phyloP scores from a whole-genome alignment of 2,113 vertebrate species.

The Tretioscincus oriximinensis region DNA sequence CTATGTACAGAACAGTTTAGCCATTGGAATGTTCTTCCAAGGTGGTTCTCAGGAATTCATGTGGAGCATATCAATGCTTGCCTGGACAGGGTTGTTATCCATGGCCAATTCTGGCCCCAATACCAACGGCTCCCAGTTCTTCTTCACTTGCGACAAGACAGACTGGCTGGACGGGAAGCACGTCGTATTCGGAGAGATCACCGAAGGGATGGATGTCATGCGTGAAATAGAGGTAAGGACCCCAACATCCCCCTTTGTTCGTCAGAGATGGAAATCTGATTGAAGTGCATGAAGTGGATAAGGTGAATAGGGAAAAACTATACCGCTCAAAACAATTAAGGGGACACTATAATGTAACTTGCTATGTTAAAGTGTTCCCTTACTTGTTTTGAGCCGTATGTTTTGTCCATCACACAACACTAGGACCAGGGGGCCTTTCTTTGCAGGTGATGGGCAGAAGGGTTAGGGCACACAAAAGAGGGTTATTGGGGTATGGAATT shows the following conservation, averaged over 20 bases:
- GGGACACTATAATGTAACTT: too few species aligned
- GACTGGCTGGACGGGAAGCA: slow-evolving; percentile 95
- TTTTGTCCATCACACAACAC: too few species aligned
- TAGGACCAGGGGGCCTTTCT: too few species aligned
- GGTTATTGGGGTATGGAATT: too few species aligned
- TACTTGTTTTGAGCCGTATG: too few species aligned
- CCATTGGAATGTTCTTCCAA: too few species aligned
- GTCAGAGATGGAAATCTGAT: accelerated
- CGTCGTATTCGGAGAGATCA: slow-evolving; percentile 93
- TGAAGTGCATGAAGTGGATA: background rate
- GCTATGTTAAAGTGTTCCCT: too few species aligned
- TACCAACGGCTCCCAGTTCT: slow-evolving; percentile 93
- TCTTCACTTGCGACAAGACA: slow-evolving; percentile 90
- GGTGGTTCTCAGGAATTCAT: background rate
- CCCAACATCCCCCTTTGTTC: accelerated
- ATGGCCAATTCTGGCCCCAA: slow-evolving; percentile 93
- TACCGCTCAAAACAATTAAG: too few species aligned
- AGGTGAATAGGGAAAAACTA: too few species aligned
- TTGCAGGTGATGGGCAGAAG: too few species aligned
- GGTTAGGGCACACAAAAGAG: too few species aligned
- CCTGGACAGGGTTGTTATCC: slow-evolving; percentile 79
- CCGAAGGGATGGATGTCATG: slow-evolving; percentile 91
- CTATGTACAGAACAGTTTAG: background rate
- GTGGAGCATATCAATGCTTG: background rate
- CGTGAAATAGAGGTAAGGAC: slow-evolving; percentile 82